Evolutionary conservation across 1,140 invertebrate species (phyloP).

Genomic region (Caenorhabditis inopinata): DNA sequence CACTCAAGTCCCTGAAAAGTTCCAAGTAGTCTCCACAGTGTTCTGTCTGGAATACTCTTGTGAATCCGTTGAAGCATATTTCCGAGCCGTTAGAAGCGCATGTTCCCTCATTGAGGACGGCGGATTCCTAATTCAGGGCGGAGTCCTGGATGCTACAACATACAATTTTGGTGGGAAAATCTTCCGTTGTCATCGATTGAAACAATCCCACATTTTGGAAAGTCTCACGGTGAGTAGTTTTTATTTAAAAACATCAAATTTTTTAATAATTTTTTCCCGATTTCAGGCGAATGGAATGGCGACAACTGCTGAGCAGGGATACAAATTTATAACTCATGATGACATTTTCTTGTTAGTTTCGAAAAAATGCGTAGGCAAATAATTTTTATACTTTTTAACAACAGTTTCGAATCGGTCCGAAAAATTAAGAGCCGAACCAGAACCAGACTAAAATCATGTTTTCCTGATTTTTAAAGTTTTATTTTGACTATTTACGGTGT

Average conservation of each 20-base stretch:
- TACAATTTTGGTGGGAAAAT: conserved; percentile 31
- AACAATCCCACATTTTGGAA: conserved; percentile 7
- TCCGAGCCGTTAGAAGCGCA: conserved; percentile 54
- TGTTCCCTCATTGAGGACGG: conserved; percentile 52
- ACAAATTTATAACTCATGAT: conserved; percentile 59
- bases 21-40: conserved; percentile 59
- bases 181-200: conserved; percentile 17
- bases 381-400: not conserved
- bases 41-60: conserved; percentile 64
- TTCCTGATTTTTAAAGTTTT: too few relatives aligned
- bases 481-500: too few relatives aligned
- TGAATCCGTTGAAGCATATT: conserved; percentile 60
- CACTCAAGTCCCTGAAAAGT: conserved; percentile 10
- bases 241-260: not conserved
- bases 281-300: conserved; percentile 60
- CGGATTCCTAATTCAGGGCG: conserved; percentile 52
- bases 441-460: too few relatives aligned
- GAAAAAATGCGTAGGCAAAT: conserved; percentile 49
- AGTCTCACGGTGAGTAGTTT: not conserved
- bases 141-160: not conserved
- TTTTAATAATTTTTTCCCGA: not conserved
- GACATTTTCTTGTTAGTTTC: conserved; percentile 63
- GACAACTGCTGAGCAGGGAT: conserved; percentile 47
- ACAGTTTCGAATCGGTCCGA: too few relatives aligned
- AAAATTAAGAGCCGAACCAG: too few relatives aligned